These are phyloP conservation scores for Drosophila flavopinicola DNA, from an alignment of 2,888 invertebrate species.

Conservation along the genomic window DNA sequence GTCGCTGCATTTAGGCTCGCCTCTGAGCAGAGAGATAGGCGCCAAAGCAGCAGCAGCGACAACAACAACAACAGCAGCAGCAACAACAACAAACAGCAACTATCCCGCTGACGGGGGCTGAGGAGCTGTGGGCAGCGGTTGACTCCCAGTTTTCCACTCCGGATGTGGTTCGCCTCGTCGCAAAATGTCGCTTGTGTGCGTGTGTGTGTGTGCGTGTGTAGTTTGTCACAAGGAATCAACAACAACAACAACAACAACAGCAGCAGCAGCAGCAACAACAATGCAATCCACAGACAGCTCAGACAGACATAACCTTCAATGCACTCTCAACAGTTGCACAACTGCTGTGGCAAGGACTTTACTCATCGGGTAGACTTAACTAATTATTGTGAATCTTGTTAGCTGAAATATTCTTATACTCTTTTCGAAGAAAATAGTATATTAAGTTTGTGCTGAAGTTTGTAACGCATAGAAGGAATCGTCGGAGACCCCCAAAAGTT, in stretches of 20 bases:
- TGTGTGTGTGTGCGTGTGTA: slow-evolving; percentile 5
- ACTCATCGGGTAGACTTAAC: neutral
- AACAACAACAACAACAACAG: slow-evolving; percentile 14
- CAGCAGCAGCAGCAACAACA: neutral
- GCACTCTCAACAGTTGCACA: slow-evolving; percentile 3
- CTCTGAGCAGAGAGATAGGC: slow-evolving; percentile 50
- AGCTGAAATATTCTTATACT: too few species aligned
- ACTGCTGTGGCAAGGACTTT: slow-evolving; percentile 24
- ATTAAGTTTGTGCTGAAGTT: too few species aligned
- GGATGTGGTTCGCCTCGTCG: slow-evolving; percentile 63
- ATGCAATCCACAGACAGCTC: slow-evolving; percentile 16
- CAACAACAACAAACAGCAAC: slow-evolving; percentile 6
- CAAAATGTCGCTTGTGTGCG: slow-evolving; percentile 15
- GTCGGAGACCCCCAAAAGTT: too few species aligned
- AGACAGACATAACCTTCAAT: slow-evolving; percentile 36
- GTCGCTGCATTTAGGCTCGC: slow-evolving; percentile 79
- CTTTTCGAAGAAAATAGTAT: too few species aligned
- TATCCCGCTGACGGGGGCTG: neutral
- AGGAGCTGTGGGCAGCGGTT: slow-evolving; percentile 38
- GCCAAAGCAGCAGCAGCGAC: slow-evolving; percentile 26
- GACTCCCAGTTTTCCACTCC: slow-evolving; percentile 41
- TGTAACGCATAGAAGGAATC: too few species aligned
- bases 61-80: slow-evolving; percentile 16
- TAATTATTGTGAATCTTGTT: too few species aligned
- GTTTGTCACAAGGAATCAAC: slow-evolving; percentile 30